A percentile compares a stretch with the other conserved stretches of the same genome.
Evolutionary conservation across 2,888 invertebrate genomes (phyloP).

Genomic region (Eudasyphora cyanicolor): DNA sequence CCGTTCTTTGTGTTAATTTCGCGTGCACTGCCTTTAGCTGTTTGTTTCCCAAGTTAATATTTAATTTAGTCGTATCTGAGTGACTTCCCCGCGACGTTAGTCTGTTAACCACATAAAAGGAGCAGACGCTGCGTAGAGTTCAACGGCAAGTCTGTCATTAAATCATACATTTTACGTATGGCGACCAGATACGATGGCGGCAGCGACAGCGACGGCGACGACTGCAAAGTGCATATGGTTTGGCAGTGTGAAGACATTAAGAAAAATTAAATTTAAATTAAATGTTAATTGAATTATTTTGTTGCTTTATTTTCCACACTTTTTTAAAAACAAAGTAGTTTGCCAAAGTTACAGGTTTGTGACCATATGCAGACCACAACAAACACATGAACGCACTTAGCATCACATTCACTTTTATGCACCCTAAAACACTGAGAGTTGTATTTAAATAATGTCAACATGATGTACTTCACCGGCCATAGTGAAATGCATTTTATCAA

Average conservation of each 20-base stretch:
- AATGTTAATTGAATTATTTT: slow-evolving; percentile 47
- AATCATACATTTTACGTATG: background rate
- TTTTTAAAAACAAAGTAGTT: slow-evolving; percentile 6
- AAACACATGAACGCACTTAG: too few species aligned
- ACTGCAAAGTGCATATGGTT: slow-evolving; percentile 2
- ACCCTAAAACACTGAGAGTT: background rate
- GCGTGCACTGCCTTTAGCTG: background rate
- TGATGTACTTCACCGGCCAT: too few species aligned
- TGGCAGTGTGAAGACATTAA: slow-evolving; percentile 37
- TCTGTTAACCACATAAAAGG: slow-evolving; percentile 9
- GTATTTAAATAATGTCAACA: too few species aligned
- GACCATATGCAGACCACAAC: background rate
- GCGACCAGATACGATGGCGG: background rate
- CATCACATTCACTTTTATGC: background rate
- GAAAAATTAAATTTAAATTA: slow-evolving; percentile 43
- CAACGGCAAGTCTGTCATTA: slow-evolving; percentile 2
- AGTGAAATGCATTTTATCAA: too few species aligned
- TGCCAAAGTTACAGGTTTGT: background rate
- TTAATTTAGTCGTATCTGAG: background rate
- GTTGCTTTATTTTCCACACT: background rate
- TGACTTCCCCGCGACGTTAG: background rate
- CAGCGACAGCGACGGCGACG: background rate
- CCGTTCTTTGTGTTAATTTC: background rate
- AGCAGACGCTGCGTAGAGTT: background rate
- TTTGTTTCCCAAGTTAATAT: slow-evolving; percentile 17